Evolutionary conservation across 2,888 invertebrate genomes (phyloP), one percentile per base, ranked within the genome.

Genomic region (Sylvicola cinctus): DNA sequence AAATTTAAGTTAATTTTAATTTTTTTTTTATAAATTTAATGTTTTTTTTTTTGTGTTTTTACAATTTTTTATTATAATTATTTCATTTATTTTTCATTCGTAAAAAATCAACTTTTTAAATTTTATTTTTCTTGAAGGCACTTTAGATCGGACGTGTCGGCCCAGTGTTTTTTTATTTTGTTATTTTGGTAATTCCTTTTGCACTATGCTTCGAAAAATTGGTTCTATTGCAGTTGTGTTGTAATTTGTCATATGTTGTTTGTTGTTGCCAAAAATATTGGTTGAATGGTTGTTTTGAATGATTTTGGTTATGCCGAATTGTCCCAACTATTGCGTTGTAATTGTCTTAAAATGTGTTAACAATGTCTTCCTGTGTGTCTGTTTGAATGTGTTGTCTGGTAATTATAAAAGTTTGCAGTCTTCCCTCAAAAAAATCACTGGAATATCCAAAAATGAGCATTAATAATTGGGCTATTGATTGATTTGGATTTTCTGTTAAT

Each of bases 121-220:
- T 45, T 41, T 40, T 42, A 50, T 49, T 46, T 48, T 40, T 39
- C 61, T 70, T 77, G 83, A 83, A 83, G 83, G 83, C 83, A 83
- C 83, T 81, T 83, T 73, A 74, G 76, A 75, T 75, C 80, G 81
- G 83, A 83, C 83, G 80, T 77, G 72, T 70, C 74, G 81, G 81
- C 80, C 81, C 80, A 77, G 74, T 75, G 74, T 65, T 62, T 66
- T 66, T 68, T 66, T 68, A 67, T 66, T 67, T 63, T 64, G 63
- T 31, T 60, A 59, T 63, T 31, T 35, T 37, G 25, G 7, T 25
- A 7, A 25, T 8, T 8, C 7, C 7, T 25, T 55, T 49, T 45
- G 50, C 51, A 41, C 39, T 41, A 40, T 40, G 40, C 38, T 31
- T 27, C 23, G 32, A 29, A 41, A 32, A 31, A 35, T 33, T 31